Evolutionary conservation across 2,113 vertebrate species (phyloP), one percentile per base, ranked within the genome.

Genomic region (Hipposideros armiger): DNA sequence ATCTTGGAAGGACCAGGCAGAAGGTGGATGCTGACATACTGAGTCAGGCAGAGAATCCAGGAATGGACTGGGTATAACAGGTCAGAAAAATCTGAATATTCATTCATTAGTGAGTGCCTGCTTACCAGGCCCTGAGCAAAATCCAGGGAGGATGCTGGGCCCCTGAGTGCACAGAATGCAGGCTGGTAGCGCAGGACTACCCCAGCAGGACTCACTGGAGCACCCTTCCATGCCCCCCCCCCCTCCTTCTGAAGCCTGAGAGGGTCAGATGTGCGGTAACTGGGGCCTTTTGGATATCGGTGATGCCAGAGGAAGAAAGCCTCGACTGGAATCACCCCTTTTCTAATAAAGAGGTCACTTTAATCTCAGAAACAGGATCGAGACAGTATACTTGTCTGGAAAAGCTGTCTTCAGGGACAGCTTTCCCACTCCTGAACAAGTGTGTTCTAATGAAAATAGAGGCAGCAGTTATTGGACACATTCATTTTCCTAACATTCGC

Each of bases 311-410:
- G 90, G 67, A 40, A 47, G 60, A 45, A 86, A 66, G 72, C 3
- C 40, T 69, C 13, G 30, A 11, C 11, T 60, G 85, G n/a, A 78
- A 85, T 85, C 42, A 78, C 30, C n/a, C 36, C 26, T 67, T 80
- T 50, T 80, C 72, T 45, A 52, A 90, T 60, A 60, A 86, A 67
- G 42, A 88, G 58, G 50, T 19, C 11, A 3, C 67, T 93, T 92
- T 74, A 74, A 86, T 90, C 58, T 82, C 36, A 70, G 89, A 95
- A 95, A 80, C 8, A 66, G 78, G 77, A 92, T 28, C 36, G 42
- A 86, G 81, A 86, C 2, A 1, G n/a, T 81, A 22, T 8, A 52
- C 42, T 92, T 69, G 58, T 90, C 28, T 0, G 28, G 45, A 58
- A 93, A 74, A 92, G 50, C 72, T 69, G 30, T 78, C 90, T 8